Evolutionary conservation across 35 echinoderm and acorn worm species (phyloP).

Genomic region (Stichopus chloronotus): DNA sequence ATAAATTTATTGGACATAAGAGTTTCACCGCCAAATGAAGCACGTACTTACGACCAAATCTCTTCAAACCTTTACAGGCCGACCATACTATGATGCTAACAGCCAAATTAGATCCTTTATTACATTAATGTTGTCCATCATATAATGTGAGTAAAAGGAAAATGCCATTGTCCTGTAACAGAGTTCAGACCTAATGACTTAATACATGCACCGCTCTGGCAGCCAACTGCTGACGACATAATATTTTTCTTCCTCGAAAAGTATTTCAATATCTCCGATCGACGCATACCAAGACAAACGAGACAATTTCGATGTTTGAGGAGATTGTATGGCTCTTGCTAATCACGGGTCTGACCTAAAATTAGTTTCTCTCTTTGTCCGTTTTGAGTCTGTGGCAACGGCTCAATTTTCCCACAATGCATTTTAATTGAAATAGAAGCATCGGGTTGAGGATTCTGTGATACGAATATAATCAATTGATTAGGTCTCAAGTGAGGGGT

Average conservation of each 20-base stretch:
- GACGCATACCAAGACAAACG: not conserved
- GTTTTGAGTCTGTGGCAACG: not conserved
- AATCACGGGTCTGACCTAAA: constrained; percentile 36
- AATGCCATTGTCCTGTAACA: not conserved
- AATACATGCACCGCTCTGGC: not conserved
- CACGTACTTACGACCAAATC: too few relatives aligned
- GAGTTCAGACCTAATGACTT: not conserved
- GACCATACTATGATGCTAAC: too few relatives aligned
- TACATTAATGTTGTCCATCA: too few relatives aligned
- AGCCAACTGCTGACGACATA: not conserved
- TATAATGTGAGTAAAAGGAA: not conserved
- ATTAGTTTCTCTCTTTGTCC: not conserved
- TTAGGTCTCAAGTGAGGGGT: constrained; percentile 7
- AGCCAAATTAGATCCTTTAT: too few relatives aligned
- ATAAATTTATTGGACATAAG: too few relatives aligned
- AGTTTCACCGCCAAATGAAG: too few relatives aligned
- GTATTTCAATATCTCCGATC: not conserved
- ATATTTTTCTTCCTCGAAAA: not conserved
- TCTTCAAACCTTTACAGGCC: too few relatives aligned
- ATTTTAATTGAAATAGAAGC: constrained; percentile 39
- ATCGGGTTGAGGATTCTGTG: not conserved
- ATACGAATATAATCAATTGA: constrained; percentile 44
- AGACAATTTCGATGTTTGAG: not conserved
- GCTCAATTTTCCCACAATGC: constrained; percentile 12
- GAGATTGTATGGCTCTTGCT: constrained; percentile 18